A percentile compares a stretch with the other conserved stretches of the same genome.
Evolutionary conservation across 2,888 invertebrate species (phyloP).

Genomic region (Cerceris rybyensis): DNA sequence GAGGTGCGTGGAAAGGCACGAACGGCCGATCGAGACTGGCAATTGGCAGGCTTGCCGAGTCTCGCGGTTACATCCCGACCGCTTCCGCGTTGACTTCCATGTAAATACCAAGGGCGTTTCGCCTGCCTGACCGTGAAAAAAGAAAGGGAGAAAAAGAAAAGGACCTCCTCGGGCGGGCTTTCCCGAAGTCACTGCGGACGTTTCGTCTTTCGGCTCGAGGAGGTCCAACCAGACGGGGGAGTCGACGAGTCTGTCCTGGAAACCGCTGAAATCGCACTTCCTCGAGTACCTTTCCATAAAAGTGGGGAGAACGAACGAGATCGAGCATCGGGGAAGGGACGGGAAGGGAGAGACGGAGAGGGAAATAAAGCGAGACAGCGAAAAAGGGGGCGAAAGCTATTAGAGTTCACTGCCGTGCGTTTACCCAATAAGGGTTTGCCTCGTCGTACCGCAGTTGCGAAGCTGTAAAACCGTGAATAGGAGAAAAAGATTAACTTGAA

Average conservation of each 20-base stretch:
- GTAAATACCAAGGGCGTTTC: too few species aligned
- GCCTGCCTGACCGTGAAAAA: not conserved
- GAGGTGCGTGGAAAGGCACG: constrained; percentile 34
- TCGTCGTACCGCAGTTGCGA: constrained; percentile 20
- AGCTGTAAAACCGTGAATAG: constrained; percentile 22
- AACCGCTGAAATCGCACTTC: constrained; percentile 66
- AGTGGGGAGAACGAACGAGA: constrained; percentile 17
- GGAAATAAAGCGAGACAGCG: not conserved
- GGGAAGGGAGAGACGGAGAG: not conserved
- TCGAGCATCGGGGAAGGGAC: not conserved
- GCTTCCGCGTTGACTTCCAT: not conserved
- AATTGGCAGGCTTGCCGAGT: constrained; percentile 38
- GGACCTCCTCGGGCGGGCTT: not conserved
- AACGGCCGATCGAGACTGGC: constrained; percentile 13
- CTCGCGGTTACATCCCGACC: not conserved
- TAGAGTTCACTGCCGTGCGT: constrained; percentile 44
- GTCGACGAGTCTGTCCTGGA: constrained; percentile 50
- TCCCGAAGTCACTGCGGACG: constrained; percentile 45
- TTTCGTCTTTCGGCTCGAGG: constrained; percentile 56
- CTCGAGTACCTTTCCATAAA: constrained; percentile 51
- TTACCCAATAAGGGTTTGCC: constrained; percentile 39
- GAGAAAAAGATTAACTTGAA: constrained; percentile 24
- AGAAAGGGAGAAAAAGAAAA: constrained; percentile 8
- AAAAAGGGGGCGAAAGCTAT: constrained; percentile 37
- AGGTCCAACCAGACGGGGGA: constrained; percentile 37